Conservation (phyloP, 2,888 invertebrate species). For the Parnassius mnemosyne region DNA sequence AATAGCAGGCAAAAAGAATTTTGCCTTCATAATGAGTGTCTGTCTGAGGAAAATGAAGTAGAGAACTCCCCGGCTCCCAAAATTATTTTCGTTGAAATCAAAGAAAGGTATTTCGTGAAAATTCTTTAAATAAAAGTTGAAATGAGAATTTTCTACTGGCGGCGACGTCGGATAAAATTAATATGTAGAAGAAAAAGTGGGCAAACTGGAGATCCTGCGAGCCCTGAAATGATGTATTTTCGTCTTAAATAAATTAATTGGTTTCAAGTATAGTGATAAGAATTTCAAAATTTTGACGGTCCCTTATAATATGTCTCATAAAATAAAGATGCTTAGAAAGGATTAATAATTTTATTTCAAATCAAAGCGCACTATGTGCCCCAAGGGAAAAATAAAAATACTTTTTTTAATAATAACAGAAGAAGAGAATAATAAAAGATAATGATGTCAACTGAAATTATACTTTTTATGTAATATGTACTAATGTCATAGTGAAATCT, state of each 20-base stretch:
- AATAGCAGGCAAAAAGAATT: slow-evolving; percentile 4
- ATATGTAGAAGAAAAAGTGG: slow-evolving; percentile 14
- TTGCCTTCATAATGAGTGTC: slow-evolving; percentile 6
- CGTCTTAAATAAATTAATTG: slow-evolving; percentile 27
- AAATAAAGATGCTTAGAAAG: neutral
- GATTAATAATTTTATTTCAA: too few species aligned
- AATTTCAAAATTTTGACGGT: neutral
- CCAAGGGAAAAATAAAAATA: too few species aligned
- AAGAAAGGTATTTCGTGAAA: slow-evolving; percentile 26
- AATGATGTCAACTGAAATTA: too few species aligned
- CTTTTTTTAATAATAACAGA: too few species aligned
- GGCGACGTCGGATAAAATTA: slow-evolving; percentile 13
- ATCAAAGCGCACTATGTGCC: too few species aligned
- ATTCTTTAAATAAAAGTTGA: slow-evolving; percentile 24
- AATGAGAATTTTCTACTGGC: slow-evolving; percentile 23
- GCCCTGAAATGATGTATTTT: slow-evolving; percentile 20
- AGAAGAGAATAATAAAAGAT: too few species aligned
- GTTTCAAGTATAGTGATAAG: slow-evolving; percentile 9
- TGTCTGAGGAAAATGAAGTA: slow-evolving; percentile 10
- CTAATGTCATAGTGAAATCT: too few species aligned
- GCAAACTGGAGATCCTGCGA: slow-evolving; percentile 7
- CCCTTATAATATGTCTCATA: neutral
- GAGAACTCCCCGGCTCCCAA: slow-evolving; percentile 12
- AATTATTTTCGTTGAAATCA: slow-evolving; percentile 26
- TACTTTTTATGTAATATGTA: too few species aligned